A percentile compares a stretch with the other conserved stretches of the same genome.
phyloP scores from a whole-genome alignment of 2,888 invertebrate species.

The Toxonevra muliebris region DNA sequence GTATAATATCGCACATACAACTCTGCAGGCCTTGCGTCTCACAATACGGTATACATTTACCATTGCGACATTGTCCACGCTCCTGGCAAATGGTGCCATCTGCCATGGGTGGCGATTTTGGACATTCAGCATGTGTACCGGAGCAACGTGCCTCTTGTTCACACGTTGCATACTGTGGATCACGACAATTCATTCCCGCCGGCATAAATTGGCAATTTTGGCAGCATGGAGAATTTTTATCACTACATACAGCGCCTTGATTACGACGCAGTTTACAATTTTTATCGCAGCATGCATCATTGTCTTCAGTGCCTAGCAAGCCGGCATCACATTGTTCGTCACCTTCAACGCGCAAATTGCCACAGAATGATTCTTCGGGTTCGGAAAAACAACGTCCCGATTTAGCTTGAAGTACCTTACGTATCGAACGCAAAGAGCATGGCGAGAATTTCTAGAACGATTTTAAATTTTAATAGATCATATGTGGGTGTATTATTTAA shows the following conservation, averaged over 20 bases:
- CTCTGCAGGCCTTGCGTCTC: slow-evolving; percentile 92
- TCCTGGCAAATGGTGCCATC: slow-evolving; percentile 85
- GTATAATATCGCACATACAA: slow-evolving; percentile 95
- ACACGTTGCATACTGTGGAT: slow-evolving; percentile 90
- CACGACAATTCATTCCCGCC: slow-evolving; percentile 84
- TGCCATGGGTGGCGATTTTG: slow-evolving; percentile 78
- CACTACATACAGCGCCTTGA: slow-evolving; percentile 92
- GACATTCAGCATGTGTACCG: slow-evolving; percentile 82
- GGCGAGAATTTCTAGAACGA: slow-evolving; percentile 86
- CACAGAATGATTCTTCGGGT: slow-evolving; percentile 95
- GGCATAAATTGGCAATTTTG: slow-evolving; percentile 89
- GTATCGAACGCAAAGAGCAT: slow-evolving; percentile 90
- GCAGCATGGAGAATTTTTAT: slow-evolving; percentile 96
- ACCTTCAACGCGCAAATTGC: slow-evolving; percentile 93
- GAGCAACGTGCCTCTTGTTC: slow-evolving; percentile 92
- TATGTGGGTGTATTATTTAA: background rate
- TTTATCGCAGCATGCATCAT: slow-evolving; percentile 92
- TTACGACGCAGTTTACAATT: slow-evolving; percentile 85
- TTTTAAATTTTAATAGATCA: background rate
- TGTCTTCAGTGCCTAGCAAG: slow-evolving; percentile 89
- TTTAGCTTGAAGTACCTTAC: slow-evolving; percentile 92
- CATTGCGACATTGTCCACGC: slow-evolving; percentile 87
- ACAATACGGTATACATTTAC: slow-evolving; percentile 93
- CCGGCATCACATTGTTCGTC: slow-evolving; percentile 98
- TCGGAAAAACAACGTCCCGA: slow-evolving; percentile 91